Base-by-base conservation (phyloP, 2,113 vertebrate genomes). In the Parus major region DNA sequence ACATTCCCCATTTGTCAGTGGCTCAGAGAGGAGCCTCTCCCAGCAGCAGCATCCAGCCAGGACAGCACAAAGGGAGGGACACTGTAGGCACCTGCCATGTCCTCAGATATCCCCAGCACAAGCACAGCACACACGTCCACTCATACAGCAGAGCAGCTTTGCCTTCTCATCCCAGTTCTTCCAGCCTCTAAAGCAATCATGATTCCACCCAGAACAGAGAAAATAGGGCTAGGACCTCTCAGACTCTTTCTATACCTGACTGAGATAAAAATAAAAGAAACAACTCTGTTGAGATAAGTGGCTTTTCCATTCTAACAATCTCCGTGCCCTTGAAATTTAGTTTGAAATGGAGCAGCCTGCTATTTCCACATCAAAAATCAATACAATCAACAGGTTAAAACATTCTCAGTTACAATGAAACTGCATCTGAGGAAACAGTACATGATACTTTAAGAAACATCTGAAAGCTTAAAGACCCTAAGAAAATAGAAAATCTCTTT, bases 371-470 rank as follows among this genome's bases (percentile, higher is more conserved):
- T 90, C 90, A 96, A 92, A 96, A 96, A 96, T 97, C 95, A 95
- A 96, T 97, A 94, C 79, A 90, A 94, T 94, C 95, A 97, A 96
- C 96, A 97, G 80, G 94, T 96, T 96, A 95, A 94, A 96, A 92
- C 88, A 70, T 94, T 90, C 92, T 94, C 93, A 53, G 88, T 92
- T 96, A 93, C 94, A 94, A 78, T 42, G 79, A 88, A 96, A 92
- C 86, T 31, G 71, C 41, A 94, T 68, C 92, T 47, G 56, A 87
- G 79, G 92, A 96, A 95, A 97, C 79, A 86, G 92, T 49, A 59
- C 86, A 89, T 4, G 15, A 75, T 85, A 69, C 85, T 1, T 94
- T 88, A 81, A 75, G 56, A 86, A 96, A 95, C 28, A 7, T 41
- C 82, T 60, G 87, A 81, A 96, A 94, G 93, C 56, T 64, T 86